A percentile compares a stretch with the other conserved stretches of the same genome.
phyloP scores from a whole-genome alignment of 2,888 invertebrate genomes.

The Drosophila dives region DNA sequence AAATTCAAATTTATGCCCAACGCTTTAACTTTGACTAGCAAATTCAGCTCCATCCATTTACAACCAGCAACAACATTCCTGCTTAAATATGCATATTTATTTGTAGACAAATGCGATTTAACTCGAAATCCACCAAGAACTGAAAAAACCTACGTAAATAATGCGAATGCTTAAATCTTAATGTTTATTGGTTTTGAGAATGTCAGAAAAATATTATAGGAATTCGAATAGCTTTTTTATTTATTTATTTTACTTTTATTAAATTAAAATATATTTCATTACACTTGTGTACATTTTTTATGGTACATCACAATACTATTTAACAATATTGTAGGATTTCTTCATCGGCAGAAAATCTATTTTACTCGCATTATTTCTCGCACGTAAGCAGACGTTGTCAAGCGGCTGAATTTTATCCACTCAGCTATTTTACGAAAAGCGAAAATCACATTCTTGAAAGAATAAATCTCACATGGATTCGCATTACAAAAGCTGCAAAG shows the following conservation, averaged over 20 bases:
- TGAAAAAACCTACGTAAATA: too few species aligned
- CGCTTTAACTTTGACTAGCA: slow-evolving; percentile 32
- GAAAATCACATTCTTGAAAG: too few species aligned
- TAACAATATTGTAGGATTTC: too few species aligned
- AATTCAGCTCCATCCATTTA: slow-evolving; percentile 3
- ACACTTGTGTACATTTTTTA: neutral
- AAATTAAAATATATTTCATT: too few species aligned
- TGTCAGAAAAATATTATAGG: neutral
- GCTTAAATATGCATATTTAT: neutral
- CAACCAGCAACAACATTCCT: slow-evolving; percentile 20
- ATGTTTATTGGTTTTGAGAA: neutral
- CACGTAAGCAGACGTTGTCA: too few species aligned
- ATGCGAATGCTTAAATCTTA: neutral
- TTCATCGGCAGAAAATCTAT: too few species aligned
- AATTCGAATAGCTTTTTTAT: neutral
- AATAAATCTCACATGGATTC: too few species aligned
- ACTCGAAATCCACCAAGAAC: neutral
- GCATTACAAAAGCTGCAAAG: too few species aligned
- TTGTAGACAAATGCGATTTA: slow-evolving; percentile 1
- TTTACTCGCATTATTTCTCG: too few species aligned
- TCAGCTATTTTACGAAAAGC: too few species aligned
- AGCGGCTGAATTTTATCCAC: too few species aligned
- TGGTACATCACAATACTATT: neutral
- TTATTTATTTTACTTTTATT: too few species aligned
- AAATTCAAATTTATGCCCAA: slow-evolving; percentile 63